Evolutionary conservation across 1,140 invertebrate genomes (phyloP).

Genomic region (Pantala flavescens): DNA sequence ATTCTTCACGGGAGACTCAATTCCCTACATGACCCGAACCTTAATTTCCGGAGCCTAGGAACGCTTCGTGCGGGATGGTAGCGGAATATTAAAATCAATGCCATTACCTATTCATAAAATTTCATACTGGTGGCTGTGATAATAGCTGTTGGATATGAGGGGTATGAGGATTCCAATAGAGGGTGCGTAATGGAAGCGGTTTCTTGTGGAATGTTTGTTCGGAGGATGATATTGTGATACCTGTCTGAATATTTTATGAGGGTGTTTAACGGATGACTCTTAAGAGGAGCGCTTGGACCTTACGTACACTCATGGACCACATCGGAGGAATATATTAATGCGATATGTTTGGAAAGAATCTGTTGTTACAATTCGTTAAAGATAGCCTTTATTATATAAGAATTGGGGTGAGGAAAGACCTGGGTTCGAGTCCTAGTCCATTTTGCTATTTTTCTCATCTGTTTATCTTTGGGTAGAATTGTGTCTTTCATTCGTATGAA

Average conservation of each 20-base stretch:
- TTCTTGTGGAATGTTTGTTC: conserved; percentile 19
- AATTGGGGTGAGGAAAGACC: no score
- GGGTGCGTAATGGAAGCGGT: conserved; percentile 20
- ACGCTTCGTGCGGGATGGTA: conserved; percentile 16
- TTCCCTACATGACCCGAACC: not conserved
- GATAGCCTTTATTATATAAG: no score
- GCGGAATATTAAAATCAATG: conserved; percentile 27
- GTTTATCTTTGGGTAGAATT: no score
- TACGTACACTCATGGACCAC: no score
- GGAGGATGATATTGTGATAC: conserved; percentile 27
- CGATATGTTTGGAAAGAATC: no score
- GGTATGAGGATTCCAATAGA: conserved; percentile 32
- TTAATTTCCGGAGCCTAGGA: conserved; percentile 12
- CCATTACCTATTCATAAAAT: conserved; percentile 28
- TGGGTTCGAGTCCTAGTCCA: no score
- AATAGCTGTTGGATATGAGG: conserved; percentile 35
- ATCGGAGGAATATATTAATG: no score
- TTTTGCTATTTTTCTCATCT: no score
- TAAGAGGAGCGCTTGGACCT: not conserved
- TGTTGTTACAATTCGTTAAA: no score
- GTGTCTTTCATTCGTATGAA: no score
- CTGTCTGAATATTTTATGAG: conserved; percentile 28
- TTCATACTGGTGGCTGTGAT: conserved; percentile 20
- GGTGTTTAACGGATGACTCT: not conserved
- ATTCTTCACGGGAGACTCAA: not conserved